phyloP scores from a whole-genome alignment of 2,888 invertebrate species.

The Chouioia cunea region DNA sequence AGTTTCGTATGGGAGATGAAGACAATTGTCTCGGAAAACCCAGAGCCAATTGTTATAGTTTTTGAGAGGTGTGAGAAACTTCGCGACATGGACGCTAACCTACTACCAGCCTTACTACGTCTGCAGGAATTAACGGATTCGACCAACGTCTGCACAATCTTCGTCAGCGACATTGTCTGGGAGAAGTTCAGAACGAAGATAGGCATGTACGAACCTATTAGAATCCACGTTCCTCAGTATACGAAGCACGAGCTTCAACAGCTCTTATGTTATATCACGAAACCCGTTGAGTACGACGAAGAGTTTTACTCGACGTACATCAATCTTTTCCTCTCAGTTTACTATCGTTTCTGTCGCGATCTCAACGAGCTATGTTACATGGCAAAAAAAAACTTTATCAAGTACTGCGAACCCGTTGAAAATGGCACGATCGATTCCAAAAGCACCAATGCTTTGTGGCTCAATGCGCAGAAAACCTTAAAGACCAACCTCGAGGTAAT shows the following conservation, averaged over 20 bases:
- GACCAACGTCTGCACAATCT: slow-evolving; percentile 80
- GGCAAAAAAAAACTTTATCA: slow-evolving; percentile 81
- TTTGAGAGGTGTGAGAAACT: slow-evolving; percentile 87
- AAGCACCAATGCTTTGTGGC: slow-evolving; percentile 83
- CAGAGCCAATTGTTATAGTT: slow-evolving; percentile 75
- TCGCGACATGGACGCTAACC: slow-evolving; percentile 79
- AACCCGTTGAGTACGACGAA: slow-evolving; percentile 64
- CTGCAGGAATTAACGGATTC: slow-evolving; percentile 78
- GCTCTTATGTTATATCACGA: slow-evolving; percentile 67
- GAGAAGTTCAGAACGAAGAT: slow-evolving; percentile 83
- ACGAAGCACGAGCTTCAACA: slow-evolving; percentile 76
- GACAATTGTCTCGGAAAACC: slow-evolving; percentile 60
- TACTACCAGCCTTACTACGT: slow-evolving; percentile 80
- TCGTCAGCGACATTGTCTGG: slow-evolving; percentile 83
- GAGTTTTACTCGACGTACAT: slow-evolving; percentile 84
- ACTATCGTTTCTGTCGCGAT: slow-evolving; percentile 87
- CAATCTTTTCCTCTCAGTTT: slow-evolving; percentile 85
- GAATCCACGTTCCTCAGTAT: slow-evolving; percentile 85
- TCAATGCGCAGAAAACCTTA: slow-evolving; percentile 82
- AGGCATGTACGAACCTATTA: slow-evolving; percentile 79
- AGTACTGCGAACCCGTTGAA: slow-evolving; percentile 85
- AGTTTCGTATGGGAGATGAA: slow-evolving; percentile 75
- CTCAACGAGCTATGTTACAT: slow-evolving; percentile 85
- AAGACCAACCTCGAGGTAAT: slow-evolving; percentile 82
- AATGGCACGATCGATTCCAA: slow-evolving; percentile 74